Base-by-base conservation (phyloP, 2,888 invertebrate species). In the Leistus spinibarbis region DNA sequence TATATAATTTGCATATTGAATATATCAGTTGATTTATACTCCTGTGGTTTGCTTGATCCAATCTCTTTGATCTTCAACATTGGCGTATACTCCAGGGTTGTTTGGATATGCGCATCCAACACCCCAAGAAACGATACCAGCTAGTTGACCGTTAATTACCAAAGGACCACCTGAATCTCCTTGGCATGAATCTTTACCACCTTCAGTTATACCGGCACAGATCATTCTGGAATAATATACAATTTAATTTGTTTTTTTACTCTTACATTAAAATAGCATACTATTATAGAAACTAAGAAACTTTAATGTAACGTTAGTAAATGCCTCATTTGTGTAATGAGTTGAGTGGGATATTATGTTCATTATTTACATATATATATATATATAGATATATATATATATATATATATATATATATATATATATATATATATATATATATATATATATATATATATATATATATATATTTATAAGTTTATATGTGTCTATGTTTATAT, bases 71-170 rank as follows among this genome's bases (percentile, higher is more conserved):
- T 17, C 57, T 4, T 10, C 57, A 2, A 57, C 57, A 57, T 57
- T 57, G 5, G 57, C 10, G 20, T 57, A 57, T 57, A 57, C 57
- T 17, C 57, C 57, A 19, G 57, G 57, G 1, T 57, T 19, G 10
- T 20, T 7, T 57, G 19, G 17, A 19, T 57, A 20, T 17, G 57
- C 57, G 40, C 40, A 40, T 40, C 40, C 40, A 40, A 40, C 40
- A 40, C 69, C 69, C 69, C 69, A 69, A 40, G 69, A 69, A 3
- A 69, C 69, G 20, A 69, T n/a, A 13, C 69, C 69, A 13, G 40
- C 19, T 20, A 17, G 69, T 16, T 10, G 17, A 2, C 53, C 69
- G 17, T 57, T 62, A 13, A 60, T n/a, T 1, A 69, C 62, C 60
- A 69, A 19, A 19, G 69, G 69, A 62, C 69, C 69, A 7, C 69